Conservation (phyloP, 2,113 vertebrate genomes). For the Glaucidium brasilianum region DNA sequence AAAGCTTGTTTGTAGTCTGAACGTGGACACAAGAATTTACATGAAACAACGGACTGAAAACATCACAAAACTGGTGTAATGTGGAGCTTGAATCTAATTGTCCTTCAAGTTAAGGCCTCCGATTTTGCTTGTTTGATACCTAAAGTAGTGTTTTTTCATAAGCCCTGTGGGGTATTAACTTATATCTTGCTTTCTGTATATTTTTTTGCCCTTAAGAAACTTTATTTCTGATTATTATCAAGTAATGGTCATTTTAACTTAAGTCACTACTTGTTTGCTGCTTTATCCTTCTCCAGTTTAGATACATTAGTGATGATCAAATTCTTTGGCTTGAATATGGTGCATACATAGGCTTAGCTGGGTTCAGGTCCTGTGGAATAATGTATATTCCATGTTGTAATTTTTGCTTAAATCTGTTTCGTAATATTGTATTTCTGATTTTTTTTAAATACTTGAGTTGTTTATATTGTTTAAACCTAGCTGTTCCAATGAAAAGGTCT, state of each 20-base stretch:
- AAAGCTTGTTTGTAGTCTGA: not conserved
- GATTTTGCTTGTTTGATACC: not conserved
- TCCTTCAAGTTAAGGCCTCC: not conserved
- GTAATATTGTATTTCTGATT: not conserved
- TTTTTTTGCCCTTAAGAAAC: not conserved
- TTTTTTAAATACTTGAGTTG: not conserved
- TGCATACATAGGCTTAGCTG: not conserved
- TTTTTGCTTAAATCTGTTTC: not conserved
- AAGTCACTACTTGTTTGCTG: not conserved
- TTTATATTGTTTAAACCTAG: not conserved
- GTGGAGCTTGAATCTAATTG: not conserved
- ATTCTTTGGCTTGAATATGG: not conserved
- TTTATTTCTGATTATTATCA: not conserved
- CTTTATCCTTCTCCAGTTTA: not conserved
- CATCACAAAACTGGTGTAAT: not conserved
- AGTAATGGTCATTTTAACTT: not conserved
- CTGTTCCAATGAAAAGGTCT: not conserved
- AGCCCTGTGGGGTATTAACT: not conserved
- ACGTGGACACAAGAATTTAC: accelerated
- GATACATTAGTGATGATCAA: not conserved
- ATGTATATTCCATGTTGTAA: not conserved
- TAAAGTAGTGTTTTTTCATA: not conserved
- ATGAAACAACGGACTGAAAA: not conserved
- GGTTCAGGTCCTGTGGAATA: not conserved
- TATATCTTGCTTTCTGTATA: not conserved